A percentile compares a stretch with the other conserved stretches of the same genome.
Evolutionary conservation across 2,888 invertebrate genomes (phyloP).

Genomic region (Caenorhabditis doughertyi): DNA sequence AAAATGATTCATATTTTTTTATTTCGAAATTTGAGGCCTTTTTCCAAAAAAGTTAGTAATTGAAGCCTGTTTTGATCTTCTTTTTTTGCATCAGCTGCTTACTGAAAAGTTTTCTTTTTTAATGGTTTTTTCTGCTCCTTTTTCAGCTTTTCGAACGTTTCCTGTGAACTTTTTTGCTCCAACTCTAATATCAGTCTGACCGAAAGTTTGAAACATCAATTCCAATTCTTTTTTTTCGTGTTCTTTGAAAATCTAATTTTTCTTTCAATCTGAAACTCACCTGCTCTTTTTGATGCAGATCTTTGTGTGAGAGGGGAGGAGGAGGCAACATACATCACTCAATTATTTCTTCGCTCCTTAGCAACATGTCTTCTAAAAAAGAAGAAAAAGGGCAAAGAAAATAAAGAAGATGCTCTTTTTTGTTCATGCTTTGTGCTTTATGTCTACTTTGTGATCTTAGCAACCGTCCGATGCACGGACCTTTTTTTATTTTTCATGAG

Average conservation of each 20-base stretch:
- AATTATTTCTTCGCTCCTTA: slow-evolving; percentile 7
- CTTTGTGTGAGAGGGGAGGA: too few species aligned
- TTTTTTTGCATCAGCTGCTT: too few species aligned
- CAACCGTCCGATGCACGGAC: slow-evolving; percentile 25
- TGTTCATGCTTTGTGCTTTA: background rate
- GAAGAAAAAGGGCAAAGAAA: background rate
- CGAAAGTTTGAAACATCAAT: slow-evolving; percentile 27
- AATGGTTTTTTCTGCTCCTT: background rate
- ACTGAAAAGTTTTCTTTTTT: background rate
- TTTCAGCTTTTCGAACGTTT: background rate
- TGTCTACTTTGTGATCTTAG: background rate
- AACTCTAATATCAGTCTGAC: background rate
- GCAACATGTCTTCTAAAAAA: slow-evolving; percentile 5
- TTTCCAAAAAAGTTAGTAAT: too few species aligned
- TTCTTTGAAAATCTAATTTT: background rate
- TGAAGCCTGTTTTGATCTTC: too few species aligned
- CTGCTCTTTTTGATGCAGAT: slow-evolving; percentile 14
- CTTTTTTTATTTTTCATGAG: slow-evolving; percentile 21
- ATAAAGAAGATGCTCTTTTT: background rate
- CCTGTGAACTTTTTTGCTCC: background rate
- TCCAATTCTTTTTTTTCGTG: slow-evolving; percentile 18
- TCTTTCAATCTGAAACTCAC: slow-evolving; percentile 1
- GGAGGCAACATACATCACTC: slow-evolving; percentile 14
- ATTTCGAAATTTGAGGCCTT: too few species aligned
- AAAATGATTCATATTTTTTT: too few species aligned